Evolutionary conservation across 2,888 invertebrate species (phyloP).

Genomic region (Ophioninae sp.): DNA sequence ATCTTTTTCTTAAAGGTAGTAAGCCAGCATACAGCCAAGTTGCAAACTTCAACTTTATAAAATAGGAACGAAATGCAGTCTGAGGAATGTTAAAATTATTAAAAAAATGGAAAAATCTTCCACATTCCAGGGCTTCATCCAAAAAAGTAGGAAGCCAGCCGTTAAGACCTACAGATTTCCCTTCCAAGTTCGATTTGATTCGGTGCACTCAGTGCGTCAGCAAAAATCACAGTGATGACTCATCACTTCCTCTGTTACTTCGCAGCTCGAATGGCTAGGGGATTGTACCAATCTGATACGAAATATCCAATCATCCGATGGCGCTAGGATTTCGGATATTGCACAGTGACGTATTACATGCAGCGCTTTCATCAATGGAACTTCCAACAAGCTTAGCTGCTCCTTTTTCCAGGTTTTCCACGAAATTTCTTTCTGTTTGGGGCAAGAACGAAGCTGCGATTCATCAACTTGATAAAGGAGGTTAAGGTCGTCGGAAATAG

Average conservation of each 20-base stretch:
- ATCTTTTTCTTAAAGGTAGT: too few relatives aligned
- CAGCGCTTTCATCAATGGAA: slow-evolving; percentile 5
- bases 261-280: background rate
- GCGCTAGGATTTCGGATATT: slow-evolving; percentile 4
- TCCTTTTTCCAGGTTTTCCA: slow-evolving; percentile 20
- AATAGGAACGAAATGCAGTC: background rate
- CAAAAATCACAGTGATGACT: background rate
- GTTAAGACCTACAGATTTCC: background rate
- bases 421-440: slow-evolving; percentile 29
- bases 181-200: background rate
- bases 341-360: slow-evolving; percentile 7
- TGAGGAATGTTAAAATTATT: background rate
- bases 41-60: too few relatives aligned
- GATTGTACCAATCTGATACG: slow-evolving; percentile 11
- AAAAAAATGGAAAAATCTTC: background rate
- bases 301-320: background rate
- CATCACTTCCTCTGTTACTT: background rate
- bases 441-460: slow-evolving; percentile 35
- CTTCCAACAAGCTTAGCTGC: slow-evolving; percentile 3
- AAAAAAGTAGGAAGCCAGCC: background rate
- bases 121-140: background rate
- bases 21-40: too few relatives aligned
- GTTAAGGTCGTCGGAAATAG: slow-evolving; percentile 28
- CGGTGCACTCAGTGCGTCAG: background rate
- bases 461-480: slow-evolving; percentile 52